Conservation (phyloP, 2,888 invertebrate species). For the Apodemia mormo region DNA sequence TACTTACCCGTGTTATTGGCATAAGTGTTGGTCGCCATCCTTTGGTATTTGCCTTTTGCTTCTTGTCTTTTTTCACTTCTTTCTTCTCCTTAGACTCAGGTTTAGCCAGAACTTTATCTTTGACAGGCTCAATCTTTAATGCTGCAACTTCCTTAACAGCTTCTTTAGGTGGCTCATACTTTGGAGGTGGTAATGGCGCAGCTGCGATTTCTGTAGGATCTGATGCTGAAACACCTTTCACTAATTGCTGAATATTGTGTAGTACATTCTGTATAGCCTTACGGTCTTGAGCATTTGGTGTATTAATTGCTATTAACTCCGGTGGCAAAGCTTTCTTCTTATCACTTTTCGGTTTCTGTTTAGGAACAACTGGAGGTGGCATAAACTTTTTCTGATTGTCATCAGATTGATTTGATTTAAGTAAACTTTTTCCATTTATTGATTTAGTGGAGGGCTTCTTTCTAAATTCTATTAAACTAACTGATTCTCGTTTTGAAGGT, state of each 20-base stretch:
- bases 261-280: slow-evolving; percentile 73
- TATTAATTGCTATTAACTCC: slow-evolving; percentile 82
- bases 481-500: slow-evolving; percentile 55
- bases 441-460: slow-evolving; percentile 67
- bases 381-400: slow-evolving; percentile 65
- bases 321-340: slow-evolving; percentile 76
- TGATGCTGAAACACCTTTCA: slow-evolving; percentile 71
- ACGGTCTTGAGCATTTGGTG: slow-evolving; percentile 69
- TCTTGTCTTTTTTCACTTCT: slow-evolving; percentile 60
- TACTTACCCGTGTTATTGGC: slow-evolving; percentile 81
- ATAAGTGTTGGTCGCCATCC: slow-evolving; percentile 88
- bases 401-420: slow-evolving; percentile 60
- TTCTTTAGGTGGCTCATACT: slow-evolving; percentile 51
- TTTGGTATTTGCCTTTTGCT: slow-evolving; percentile 79
- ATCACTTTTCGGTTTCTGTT: slow-evolving; percentile 50
- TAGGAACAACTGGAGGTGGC: slow-evolving; percentile 58
- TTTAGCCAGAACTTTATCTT: slow-evolving; percentile 53
- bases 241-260: slow-evolving; percentile 74
- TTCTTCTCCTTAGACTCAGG: slow-evolving; percentile 48
- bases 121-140: slow-evolving; percentile 52
- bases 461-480: slow-evolving; percentile 70
- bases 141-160: slow-evolving; percentile 42
- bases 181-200: slow-evolving; percentile 57
- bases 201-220: slow-evolving; percentile 72
- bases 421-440: slow-evolving; percentile 68